Percentiles rank a stretch among this genome's conserved stretches.
These are phyloP conservation scores for Formica exsecta DNA, from an alignment of 1,140 invertebrate species.

Conservation along the genomic window DNA sequence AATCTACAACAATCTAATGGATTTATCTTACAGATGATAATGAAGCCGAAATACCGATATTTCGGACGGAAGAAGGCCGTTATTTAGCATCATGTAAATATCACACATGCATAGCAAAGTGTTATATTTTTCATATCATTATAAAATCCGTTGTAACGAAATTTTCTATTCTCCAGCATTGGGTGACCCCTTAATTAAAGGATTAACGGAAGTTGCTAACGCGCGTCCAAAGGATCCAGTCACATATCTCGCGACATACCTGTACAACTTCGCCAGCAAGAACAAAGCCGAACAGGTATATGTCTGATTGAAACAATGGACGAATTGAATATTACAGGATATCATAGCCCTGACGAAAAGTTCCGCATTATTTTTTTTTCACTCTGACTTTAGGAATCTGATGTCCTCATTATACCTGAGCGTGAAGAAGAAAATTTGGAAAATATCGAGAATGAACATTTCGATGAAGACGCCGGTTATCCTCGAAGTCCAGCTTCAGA, in stretches of 20 bases:
- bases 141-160: slow-evolving; percentile 24
- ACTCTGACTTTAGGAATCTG: slow-evolving; percentile 83
- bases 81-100: slow-evolving; percentile 93
- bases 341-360: background rate
- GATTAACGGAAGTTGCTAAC: slow-evolving; percentile 94
- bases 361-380: background rate
- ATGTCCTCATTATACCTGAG: slow-evolving; percentile 85
- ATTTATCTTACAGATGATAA: slow-evolving; percentile 85
- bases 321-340: background rate
- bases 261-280: slow-evolving; percentile 91
- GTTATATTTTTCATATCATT: background rate
- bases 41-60: slow-evolving; percentile 91
- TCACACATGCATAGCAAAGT: background rate
- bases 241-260: slow-evolving; percentile 92
- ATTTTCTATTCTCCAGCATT: slow-evolving; percentile 88
- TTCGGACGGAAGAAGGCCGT: slow-evolving; percentile 93
- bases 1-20: slow-evolving; percentile 4
- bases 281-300: slow-evolving; percentile 78
- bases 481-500: slow-evolving; percentile 84
- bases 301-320: background rate
- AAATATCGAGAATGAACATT: slow-evolving; percentile 66
- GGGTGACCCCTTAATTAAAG: slow-evolving; percentile 95
- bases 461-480: slow-evolving; percentile 81
- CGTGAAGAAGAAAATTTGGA: slow-evolving; percentile 78
- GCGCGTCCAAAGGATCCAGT: slow-evolving; percentile 93